phyloP scores from a whole-genome alignment of 2,113 vertebrate species.

The Cromileptes altivelis region DNA sequence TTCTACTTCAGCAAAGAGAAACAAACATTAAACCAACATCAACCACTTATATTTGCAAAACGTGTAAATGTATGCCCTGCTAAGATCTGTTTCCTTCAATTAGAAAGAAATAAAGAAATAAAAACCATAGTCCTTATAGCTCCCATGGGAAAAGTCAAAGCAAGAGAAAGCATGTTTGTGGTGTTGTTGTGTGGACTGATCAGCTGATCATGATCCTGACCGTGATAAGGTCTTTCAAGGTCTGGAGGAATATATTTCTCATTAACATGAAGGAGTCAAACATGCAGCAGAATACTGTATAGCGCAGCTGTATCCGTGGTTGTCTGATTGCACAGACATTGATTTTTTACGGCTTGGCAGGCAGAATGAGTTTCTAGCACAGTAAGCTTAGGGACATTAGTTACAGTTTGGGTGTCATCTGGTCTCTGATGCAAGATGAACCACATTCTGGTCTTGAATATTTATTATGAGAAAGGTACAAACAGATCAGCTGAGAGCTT shows the following conservation, averaged over 20 bases:
- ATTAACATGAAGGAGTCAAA: constrained; percentile 6
- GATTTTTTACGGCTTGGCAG: constrained; percentile 32
- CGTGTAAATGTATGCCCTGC: no score
- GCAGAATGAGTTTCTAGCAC: constrained; percentile 42
- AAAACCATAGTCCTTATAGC: no score
- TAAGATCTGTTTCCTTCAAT: no score
- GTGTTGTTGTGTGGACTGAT: no score
- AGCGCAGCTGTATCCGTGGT: background rate
- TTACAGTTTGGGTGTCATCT: constrained; percentile 58
- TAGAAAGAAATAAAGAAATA: no score
- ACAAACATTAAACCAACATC: no score
- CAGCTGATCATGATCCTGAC: background rate
- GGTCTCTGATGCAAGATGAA: constrained; percentile 29
- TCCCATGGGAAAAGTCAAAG: no score
- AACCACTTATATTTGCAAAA: no score
- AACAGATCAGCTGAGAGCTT: constrained; percentile 22
- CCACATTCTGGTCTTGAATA: constrained; percentile 32
- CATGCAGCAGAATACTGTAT: background rate
- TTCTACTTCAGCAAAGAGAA: no score
- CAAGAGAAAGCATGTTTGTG: no score
- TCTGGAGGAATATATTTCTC: background rate
- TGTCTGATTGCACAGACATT: constrained; percentile 51
- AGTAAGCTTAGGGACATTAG: constrained; percentile 54
- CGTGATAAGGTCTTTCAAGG: background rate
- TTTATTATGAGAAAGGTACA: constrained; percentile 32